These are phyloP conservation scores for Pseudorectes ferrugineus DNA, from an alignment of 2,113 vertebrate species.

Conservation along the genomic window DNA sequence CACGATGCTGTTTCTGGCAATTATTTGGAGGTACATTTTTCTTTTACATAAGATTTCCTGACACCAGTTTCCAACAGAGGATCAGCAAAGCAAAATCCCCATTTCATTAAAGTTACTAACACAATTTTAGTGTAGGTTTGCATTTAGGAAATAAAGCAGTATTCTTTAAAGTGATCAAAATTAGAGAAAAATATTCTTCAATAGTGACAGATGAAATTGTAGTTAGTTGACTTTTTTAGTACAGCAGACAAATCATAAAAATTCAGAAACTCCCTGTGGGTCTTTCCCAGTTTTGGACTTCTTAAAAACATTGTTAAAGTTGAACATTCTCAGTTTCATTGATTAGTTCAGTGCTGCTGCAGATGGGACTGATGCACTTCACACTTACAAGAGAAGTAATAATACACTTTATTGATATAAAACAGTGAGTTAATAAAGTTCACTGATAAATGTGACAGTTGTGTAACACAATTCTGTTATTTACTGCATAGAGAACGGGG, in stretches of 20 bases:
- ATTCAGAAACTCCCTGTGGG: not conserved
- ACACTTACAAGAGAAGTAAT: not conserved
- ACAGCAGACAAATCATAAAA: not conserved
- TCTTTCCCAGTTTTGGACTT: not conserved
- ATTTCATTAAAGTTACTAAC: not conserved
- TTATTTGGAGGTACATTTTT: slow-evolving; percentile 76
- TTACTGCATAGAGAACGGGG: not conserved
- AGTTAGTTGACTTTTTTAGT: not conserved
- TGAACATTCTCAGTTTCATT: not conserved
- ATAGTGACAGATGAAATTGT: not conserved
- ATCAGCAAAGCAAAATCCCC: not conserved
- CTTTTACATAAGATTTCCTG: not conserved
- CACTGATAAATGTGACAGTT: not conserved
- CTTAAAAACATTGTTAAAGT: not conserved
- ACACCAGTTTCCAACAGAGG: not conserved
- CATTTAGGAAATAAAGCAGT: not conserved
- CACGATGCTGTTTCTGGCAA: slow-evolving; percentile 75
- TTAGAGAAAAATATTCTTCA: not conserved
- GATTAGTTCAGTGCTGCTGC: not conserved
- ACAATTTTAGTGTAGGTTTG: not conserved
- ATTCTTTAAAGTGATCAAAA: not conserved
- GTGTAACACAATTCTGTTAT: not conserved
- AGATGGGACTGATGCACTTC: not conserved
- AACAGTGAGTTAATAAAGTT: not conserved
- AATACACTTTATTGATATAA: not conserved